A percentile compares a stretch with the other conserved stretches of the same genome.
Conservation (phyloP, 2,113 vertebrate species). For the Illadopsis cleaveri region DNA sequence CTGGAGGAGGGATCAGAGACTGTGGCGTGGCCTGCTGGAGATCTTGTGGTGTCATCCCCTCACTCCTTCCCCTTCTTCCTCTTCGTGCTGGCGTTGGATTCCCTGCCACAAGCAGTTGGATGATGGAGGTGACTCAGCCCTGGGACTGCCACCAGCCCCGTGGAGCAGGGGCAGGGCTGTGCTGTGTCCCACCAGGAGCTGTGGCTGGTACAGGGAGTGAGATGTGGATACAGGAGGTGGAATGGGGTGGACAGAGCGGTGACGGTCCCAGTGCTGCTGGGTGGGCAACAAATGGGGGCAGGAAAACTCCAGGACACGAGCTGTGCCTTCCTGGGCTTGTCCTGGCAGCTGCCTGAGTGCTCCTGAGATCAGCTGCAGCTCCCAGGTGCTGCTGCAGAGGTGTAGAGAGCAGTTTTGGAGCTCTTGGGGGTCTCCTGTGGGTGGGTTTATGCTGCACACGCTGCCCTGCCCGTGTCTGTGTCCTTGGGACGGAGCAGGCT, state of each 20-base stretch:
- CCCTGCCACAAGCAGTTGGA: neutral
- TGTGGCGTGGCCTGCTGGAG: neutral
- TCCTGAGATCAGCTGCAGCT: neutral
- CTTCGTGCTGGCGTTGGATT: neutral
- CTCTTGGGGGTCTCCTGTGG: neutral
- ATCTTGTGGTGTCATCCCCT: neutral
- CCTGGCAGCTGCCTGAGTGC: neutral
- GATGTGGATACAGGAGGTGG: neutral
- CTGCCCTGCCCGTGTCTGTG: neutral
- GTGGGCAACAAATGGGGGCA: neutral
- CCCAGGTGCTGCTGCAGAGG: neutral
- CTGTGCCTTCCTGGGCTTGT: neutral
- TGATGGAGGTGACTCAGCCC: neutral
- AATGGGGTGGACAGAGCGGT: neutral
- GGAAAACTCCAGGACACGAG: neutral
- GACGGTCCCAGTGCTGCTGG: neutral
- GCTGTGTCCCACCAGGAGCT: neutral
- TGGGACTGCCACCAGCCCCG: neutral
- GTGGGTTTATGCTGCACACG: fast-evolving
- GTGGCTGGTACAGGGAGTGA: neutral
- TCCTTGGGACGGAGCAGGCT: neutral
- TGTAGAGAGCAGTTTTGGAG: neutral
- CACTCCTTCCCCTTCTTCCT: neutral
- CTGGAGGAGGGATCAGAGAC: neutral
- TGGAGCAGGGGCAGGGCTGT: neutral